phyloP scores from a whole-genome alignment of 2,113 vertebrate species.

The Illadopsis cleaveri region DNA sequence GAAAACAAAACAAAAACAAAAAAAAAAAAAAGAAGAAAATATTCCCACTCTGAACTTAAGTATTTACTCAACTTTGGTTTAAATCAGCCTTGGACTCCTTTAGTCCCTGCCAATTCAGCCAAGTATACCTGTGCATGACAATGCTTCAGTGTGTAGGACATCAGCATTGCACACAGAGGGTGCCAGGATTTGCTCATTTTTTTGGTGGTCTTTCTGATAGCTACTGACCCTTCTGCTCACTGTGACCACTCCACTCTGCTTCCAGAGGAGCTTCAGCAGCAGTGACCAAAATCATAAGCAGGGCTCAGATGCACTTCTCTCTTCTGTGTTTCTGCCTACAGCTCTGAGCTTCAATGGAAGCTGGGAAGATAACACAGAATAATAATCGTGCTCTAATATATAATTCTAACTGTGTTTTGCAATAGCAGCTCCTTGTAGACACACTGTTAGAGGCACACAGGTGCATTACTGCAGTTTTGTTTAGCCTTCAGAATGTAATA shows the following conservation, averaged over 20 bases:
- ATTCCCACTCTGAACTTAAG: neutral
- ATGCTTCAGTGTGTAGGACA: neutral
- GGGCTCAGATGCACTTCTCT: neutral
- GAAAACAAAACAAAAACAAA: no score
- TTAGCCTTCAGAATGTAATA: neutral
- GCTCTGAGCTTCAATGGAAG: neutral
- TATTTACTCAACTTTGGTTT: neutral
- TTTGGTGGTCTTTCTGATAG: neutral
- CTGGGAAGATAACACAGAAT: neutral
- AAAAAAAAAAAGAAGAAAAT: no score
- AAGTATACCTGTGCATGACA: neutral
- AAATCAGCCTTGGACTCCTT: neutral
- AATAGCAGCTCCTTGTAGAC: neutral
- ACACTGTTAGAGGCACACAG: neutral
- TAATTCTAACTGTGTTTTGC: neutral
- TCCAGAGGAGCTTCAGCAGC: neutral
- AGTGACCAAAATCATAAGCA: neutral
- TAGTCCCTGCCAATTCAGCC: neutral
- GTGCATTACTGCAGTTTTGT: neutral
- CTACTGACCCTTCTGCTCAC: neutral
- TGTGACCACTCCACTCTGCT: neutral
- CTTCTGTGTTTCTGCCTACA: neutral
- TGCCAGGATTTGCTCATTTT: neutral
- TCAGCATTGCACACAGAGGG: neutral
- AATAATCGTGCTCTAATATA: neutral